Evolutionary conservation across 2,113 vertebrate genomes (phyloP).

Genomic region (Chloroceryle aenea): DNA sequence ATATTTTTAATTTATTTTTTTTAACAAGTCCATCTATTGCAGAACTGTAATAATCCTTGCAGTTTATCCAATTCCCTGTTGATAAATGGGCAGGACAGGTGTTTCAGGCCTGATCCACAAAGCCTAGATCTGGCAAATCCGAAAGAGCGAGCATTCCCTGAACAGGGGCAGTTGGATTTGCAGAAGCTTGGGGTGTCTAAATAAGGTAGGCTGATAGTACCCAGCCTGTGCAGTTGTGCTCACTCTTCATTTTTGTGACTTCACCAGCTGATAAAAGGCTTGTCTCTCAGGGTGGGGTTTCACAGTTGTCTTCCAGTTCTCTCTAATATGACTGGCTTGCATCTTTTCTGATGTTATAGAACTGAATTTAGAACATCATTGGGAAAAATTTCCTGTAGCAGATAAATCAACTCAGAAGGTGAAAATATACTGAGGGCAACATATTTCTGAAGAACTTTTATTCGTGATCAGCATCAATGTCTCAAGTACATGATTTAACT

Average conservation of each 20-base stretch:
- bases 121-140: neutral
- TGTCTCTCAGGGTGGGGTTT: neutral
- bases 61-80: neutral
- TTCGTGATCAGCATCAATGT: neutral
- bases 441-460: neutral
- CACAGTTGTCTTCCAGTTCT: neutral
- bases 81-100: neutral
- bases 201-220: neutral
- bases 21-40: neutral
- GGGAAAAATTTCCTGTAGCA: neutral
- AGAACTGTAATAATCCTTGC: neutral
- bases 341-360: neutral
- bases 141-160: neutral
- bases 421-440: neutral
- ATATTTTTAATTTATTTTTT: neutral
- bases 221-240: neutral
- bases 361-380: neutral
- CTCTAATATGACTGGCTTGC: neutral
- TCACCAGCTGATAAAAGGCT: neutral
- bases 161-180: neutral
- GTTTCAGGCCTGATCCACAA: neutral
- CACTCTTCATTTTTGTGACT: neutral
- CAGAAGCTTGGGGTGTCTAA: neutral
- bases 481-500: slow-evolving; percentile 16
- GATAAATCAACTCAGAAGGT: slow-evolving; percentile 32